phyloP scores from a whole-genome alignment of 2,888 invertebrate genomes.

The Bugula neritina region DNA sequence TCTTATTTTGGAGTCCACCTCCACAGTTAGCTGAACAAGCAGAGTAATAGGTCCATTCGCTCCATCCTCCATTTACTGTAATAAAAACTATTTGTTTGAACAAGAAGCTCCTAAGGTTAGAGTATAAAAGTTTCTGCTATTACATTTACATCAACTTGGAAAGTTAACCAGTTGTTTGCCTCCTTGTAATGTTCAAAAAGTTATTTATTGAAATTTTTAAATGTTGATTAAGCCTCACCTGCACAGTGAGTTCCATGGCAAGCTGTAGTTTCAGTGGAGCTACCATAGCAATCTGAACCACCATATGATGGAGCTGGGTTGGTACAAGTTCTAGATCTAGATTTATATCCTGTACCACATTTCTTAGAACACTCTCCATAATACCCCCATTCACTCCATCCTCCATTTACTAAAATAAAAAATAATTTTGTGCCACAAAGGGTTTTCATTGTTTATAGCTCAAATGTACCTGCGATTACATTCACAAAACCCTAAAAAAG shows the following conservation, averaged over 20 bases:
- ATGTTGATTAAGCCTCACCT: not conserved
- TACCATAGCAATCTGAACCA: not conserved
- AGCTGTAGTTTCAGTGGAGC: not conserved
- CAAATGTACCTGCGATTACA: no score
- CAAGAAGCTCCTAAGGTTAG: no score
- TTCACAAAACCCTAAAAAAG: no score
- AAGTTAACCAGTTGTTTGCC: no score
- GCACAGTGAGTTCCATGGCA: not conserved
- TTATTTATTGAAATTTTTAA: not conserved
- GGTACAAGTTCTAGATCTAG: slow-evolving; percentile 14
- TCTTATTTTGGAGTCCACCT: slow-evolving; percentile 35
- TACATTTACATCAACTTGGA: no score
- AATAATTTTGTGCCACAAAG: no score
- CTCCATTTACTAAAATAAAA: slow-evolving; percentile 39
- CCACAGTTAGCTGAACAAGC: slow-evolving; percentile 43
- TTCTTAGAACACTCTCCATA: slow-evolving; percentile 39
- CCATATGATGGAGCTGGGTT: slow-evolving; percentile 1
- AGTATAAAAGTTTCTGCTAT: no score
- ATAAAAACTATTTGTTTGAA: not conserved
- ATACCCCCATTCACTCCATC: slow-evolving; percentile 43
- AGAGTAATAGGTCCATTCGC: slow-evolving; percentile 41
- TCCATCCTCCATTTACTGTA: slow-evolving; percentile 46
- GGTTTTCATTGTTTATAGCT: no score
- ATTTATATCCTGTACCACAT: not conserved
- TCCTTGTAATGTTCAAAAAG: no score